A percentile compares a stretch with the other conserved stretches of the same genome.
Conservation (phyloP, 2,113 vertebrate genomes). For the Acanthochromis polyacanthus region DNA sequence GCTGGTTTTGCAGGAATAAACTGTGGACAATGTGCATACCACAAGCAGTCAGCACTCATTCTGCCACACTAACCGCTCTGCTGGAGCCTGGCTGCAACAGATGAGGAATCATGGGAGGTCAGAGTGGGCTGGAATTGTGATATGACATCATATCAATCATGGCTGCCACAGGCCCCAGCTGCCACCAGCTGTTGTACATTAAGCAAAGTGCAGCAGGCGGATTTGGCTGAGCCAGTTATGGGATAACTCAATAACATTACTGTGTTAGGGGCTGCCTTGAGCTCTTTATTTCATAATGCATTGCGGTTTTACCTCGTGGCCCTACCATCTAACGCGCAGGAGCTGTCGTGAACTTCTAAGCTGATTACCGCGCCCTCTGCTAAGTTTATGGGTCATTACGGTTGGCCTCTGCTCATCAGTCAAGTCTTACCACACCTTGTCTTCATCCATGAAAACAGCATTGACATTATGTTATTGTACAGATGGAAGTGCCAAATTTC, state of each 20-base stretch:
- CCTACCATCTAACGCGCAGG: slow-evolving; percentile 42
- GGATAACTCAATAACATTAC: slow-evolving; percentile 82
- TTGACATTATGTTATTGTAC: slow-evolving; percentile 29
- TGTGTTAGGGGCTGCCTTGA: slow-evolving; percentile 68
- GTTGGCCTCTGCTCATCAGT: slow-evolving; percentile 58
- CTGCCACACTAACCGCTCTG: slow-evolving; percentile 25
- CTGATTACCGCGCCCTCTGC: slow-evolving; percentile 59
- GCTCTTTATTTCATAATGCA: slow-evolving; percentile 81
- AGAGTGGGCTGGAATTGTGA: slow-evolving; percentile 50
- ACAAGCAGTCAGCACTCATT: slow-evolving; percentile 16
- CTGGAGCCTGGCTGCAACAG: slow-evolving; percentile 17
- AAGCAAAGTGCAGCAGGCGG: slow-evolving; percentile 81
- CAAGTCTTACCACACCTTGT: slow-evolving; percentile 49
- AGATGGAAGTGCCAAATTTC: slow-evolving; percentile 42
- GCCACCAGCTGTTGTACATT: slow-evolving; percentile 83
- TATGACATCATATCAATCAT: slow-evolving; percentile 69
- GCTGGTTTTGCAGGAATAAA: background rate
- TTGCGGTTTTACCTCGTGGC: slow-evolving; percentile 61
- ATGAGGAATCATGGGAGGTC: slow-evolving; percentile 64
- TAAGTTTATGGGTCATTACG: slow-evolving; percentile 60
- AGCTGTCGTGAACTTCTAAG: slow-evolving; percentile 65
- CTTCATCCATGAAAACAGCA: slow-evolving; percentile 36
- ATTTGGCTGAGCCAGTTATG: slow-evolving; percentile 83
- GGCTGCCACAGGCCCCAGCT: slow-evolving; percentile 67
- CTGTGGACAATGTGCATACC: slow-evolving; percentile 1